A percentile compares a stretch with the other conserved stretches of the same genome.
These are phyloP conservation scores for Heliocidaris erythrogramma DNA, from an alignment of 35 echinoderm and acorn worm genomes.

Conservation along the genomic window DNA sequence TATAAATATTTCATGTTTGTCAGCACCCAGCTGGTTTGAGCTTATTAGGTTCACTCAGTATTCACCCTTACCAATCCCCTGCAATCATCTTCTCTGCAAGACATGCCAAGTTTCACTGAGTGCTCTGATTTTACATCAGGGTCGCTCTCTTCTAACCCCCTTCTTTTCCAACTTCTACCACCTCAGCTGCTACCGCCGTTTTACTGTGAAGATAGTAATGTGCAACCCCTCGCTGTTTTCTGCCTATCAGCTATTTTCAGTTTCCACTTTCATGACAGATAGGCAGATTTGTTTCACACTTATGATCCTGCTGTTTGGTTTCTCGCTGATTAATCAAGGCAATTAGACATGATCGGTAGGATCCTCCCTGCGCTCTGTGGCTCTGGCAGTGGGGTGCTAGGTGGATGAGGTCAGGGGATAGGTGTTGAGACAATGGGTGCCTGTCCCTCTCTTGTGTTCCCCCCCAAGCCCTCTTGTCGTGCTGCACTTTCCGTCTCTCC, in stretches of 20 bases:
- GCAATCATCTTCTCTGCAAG: constrained; percentile 23
- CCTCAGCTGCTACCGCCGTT: neutral
- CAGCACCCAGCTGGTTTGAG: constrained; percentile 33
- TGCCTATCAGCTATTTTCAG: constrained; percentile 18
- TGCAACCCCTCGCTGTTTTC: constrained; percentile 23
- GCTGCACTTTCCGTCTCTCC: constrained; percentile 51
- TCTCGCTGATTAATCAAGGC: constrained; percentile 64
- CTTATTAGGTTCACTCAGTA: constrained; percentile 2
- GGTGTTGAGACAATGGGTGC: constrained; percentile 59
- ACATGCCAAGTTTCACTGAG: constrained; percentile 24
- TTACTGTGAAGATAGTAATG: neutral
- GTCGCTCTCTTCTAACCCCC: neutral
- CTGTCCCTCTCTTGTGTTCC: constrained; percentile 38
- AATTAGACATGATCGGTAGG: constrained; percentile 49
- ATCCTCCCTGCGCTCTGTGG: constrained; percentile 23
- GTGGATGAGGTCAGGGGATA: constrained; percentile 34
- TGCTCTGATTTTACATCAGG: constrained; percentile 17
- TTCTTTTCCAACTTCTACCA: neutral
- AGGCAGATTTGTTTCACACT: constrained; percentile 19
- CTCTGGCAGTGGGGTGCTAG: constrained; percentile 1
- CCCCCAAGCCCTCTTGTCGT: neutral
- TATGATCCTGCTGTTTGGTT: constrained; percentile 33
- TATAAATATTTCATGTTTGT: constrained; percentile 22
- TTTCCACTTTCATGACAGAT: constrained; percentile 26
- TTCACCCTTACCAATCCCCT: neutral